A percentile compares a stretch with the other conserved stretches of the same genome.
Conservation (phyloP, 2,888 invertebrate species). For the Athalia cordata region DNA sequence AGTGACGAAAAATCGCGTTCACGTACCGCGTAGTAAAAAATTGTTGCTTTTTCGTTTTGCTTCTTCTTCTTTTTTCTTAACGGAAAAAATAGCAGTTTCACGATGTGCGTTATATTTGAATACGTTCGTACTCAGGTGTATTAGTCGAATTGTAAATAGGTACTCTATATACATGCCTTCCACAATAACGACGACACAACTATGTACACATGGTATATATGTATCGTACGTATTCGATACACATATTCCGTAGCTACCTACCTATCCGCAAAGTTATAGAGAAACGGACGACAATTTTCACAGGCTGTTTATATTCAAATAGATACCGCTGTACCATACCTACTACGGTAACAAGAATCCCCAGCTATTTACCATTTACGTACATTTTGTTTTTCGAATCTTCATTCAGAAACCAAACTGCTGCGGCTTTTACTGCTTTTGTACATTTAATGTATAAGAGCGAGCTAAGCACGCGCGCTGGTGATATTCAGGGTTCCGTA, state of each 20-base stretch:
- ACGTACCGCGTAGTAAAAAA: too few relatives aligned
- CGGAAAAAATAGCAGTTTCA: too few relatives aligned
- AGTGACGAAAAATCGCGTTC: too few relatives aligned
- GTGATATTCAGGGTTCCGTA: too few relatives aligned
- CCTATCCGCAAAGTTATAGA: slow-evolving; percentile 22
- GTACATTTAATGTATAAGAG: background rate
- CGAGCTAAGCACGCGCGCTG: too few relatives aligned
- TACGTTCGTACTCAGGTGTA: background rate
- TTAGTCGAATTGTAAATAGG: slow-evolving; percentile 4
- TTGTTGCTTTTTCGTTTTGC: too few relatives aligned
- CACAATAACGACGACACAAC: slow-evolving; percentile 20
- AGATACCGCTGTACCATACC: background rate
- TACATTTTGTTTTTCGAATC: slow-evolving; percentile 29
- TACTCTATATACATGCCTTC: slow-evolving; percentile 20
- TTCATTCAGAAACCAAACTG: slow-evolving; percentile 12
- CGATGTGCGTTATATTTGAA: background rate
- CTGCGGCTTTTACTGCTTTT: background rate
- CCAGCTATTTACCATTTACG: slow-evolving; percentile 20
- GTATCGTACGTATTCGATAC: background rate
- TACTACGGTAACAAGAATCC: slow-evolving; percentile 16
- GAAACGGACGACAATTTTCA: slow-evolving; percentile 7
- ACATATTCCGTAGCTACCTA: background rate
- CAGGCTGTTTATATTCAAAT: slow-evolving; percentile 43
- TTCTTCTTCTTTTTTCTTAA: too few relatives aligned
- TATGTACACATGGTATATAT: too few relatives aligned